Base-by-base conservation (phyloP, 2,888 invertebrate genomes). In the Drosophila silvestris region DNA sequence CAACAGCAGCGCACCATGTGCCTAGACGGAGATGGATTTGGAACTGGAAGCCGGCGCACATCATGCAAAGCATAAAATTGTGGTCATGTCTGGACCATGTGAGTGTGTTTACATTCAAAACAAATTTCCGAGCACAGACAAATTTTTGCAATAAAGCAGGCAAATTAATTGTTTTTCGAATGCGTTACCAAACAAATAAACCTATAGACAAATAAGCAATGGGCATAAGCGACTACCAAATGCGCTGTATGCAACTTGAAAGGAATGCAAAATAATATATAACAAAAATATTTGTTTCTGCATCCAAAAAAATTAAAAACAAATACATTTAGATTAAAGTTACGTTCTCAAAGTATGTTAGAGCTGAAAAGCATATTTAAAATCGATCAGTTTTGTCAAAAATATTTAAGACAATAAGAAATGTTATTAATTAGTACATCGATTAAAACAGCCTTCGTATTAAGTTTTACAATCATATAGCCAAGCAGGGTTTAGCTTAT, bases 91-190 rank as follows among this genome's bases (percentile, higher is more conserved):
- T 81, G 83, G 74, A 61, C 68, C 67, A 82, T 61, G 68, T 63
- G 85, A 81, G 84, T 90, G 87, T 89, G 87, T 89, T 90, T 90
- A 85, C 75, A 74, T 88, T 77, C 62, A 60, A 79, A 81, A 82
- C 80, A 74, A 85, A 87, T 74, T 71, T 71, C 68, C 7, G 26
- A 68, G 39, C 56, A 73, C 67, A 70, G 54, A 70, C 69, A 58
- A 66, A 77, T 73, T 87, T 85, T 80, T 79, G 68, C 88, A 77
- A 74, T 77, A 77, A 53, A 61, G 52, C 68, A 65, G 72, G 37
- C 60, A 85, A 86, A 90, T 86, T 89, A 90, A 90, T 86, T 86
- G 84, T 85, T 90, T 89, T 74, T 74, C 77, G 72, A 89, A 87
- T 81, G 85, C 87, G 82, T 79, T 81, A 68, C 68, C 58, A 83